These are phyloP conservation scores for Pteropus alecto DNA, from an alignment of 2,113 vertebrate genomes.

Conservation along the genomic window DNA sequence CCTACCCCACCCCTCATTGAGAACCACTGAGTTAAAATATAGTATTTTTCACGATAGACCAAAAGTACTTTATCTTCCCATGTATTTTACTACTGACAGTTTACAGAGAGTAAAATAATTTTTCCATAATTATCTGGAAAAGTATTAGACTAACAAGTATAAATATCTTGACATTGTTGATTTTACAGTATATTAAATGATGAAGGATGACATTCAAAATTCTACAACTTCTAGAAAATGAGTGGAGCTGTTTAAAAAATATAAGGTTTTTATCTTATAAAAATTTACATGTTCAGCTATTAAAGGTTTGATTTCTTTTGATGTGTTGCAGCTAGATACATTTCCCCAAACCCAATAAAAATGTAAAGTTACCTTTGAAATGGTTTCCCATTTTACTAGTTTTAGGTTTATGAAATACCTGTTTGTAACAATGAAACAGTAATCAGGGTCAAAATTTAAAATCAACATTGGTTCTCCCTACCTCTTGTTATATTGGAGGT, in stretches of 20 bases:
- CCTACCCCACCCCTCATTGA: background rate
- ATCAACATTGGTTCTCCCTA: background rate
- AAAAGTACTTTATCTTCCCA: background rate
- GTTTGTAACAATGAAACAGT: background rate
- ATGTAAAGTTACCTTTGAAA: background rate
- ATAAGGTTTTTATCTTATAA: background rate
- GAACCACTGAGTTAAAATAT: background rate
- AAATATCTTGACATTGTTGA: background rate
- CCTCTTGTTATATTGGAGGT: constrained; percentile 23
- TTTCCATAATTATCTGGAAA: background rate
- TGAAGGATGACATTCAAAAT: background rate
- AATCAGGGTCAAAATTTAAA: background rate
- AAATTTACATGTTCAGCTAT: background rate
- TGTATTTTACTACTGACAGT: background rate
- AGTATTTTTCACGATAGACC: background rate
- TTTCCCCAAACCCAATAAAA: background rate
- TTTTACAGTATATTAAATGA: background rate
- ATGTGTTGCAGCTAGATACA: background rate
- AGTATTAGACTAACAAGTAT: background rate
- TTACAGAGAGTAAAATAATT: background rate
- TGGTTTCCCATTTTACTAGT: background rate
- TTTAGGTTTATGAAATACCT: background rate
- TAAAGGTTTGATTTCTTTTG: background rate
- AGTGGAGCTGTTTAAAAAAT: background rate
- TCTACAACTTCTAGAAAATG: background rate